Percentiles rank a stretch among this genome's conserved stretches.
These are phyloP conservation scores for Watsonalla cultraria DNA, from an alignment of 2,888 invertebrate genomes.

Conservation along the genomic window DNA sequence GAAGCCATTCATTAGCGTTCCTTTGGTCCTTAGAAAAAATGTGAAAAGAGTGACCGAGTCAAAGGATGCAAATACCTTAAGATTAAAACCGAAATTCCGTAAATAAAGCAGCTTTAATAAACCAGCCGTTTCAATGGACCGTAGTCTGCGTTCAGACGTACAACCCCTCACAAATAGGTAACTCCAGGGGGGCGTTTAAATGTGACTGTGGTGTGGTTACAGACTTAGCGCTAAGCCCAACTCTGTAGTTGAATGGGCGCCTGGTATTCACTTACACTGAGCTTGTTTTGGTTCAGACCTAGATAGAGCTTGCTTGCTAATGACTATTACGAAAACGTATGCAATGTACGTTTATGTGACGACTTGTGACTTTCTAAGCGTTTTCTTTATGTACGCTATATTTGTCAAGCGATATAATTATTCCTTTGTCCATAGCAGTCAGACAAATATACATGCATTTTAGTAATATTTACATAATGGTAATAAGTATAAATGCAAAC, in stretches of 20 bases:
- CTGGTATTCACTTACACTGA: no score
- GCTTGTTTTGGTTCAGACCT: no score
- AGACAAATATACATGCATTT: no score
- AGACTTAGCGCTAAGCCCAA: not conserved
- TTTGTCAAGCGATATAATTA: no score
- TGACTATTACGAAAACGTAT: no score
- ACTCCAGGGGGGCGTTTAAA: not conserved
- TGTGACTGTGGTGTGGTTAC: not conserved
- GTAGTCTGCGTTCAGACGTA: not conserved
- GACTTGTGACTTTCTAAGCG: no score
- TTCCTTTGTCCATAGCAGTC: no score
- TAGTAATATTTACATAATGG: no score
- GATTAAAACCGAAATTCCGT: not conserved
- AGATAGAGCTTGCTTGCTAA: no score
- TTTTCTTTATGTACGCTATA: no score
- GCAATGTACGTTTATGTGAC: no score
- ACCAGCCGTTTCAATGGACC: not conserved
- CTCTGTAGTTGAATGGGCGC: not conserved
- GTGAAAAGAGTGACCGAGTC: not conserved
- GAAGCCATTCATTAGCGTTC: not conserved
- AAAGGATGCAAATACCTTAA: not conserved
- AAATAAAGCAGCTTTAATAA: not conserved
- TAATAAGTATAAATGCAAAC: no score
- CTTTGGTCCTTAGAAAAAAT: not conserved
- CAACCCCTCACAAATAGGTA: not conserved